A percentile compares a stretch with the other conserved stretches of the same genome.
These are phyloP conservation scores for Lepus townsendii DNA, from an alignment of 2,797 vertebrate species.

Conservation along the genomic window DNA sequence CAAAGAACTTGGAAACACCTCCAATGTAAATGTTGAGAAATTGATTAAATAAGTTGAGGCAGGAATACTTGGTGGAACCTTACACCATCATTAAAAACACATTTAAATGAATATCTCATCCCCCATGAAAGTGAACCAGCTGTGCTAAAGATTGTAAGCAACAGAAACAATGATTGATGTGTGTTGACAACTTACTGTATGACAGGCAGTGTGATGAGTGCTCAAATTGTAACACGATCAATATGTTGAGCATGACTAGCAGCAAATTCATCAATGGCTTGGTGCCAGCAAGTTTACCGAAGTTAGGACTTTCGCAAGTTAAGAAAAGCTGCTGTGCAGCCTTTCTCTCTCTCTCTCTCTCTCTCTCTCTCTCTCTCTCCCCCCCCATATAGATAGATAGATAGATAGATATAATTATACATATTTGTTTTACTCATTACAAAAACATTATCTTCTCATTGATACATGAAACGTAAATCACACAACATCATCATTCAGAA, in stretches of 20 bases:
- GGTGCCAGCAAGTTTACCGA: not conserved
- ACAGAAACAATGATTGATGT: not conserved
- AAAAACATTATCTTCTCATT: conserved; percentile 6
- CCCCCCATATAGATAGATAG: too few species aligned
- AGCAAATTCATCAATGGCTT: not conserved
- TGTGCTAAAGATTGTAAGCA: not conserved
- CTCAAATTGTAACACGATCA: not conserved
- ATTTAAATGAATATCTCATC: conserved; percentile 6
- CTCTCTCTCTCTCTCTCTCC: too few species aligned
- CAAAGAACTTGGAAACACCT: conserved; percentile 1
- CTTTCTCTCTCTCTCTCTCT: not conserved
- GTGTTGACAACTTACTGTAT: not conserved
- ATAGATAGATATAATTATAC: not conserved
- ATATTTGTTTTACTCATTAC: conserved; percentile 3
- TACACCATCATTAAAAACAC: not conserved
- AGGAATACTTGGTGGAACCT: conserved; percentile 13
- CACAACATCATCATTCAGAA: not conserved
- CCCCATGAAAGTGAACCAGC: not conserved
- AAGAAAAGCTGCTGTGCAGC: not conserved
- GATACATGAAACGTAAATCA: not conserved
- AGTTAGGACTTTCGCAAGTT: not conserved
- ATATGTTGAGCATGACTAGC: not conserved
- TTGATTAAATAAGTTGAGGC: conserved; percentile 12
- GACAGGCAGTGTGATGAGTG: not conserved
- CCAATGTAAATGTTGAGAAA: conserved; percentile 6